Percentiles rank a stretch among this genome's conserved stretches.
Evolutionary conservation across 2,888 invertebrate species (phyloP).

Genomic region (Drosophila cracens): DNA sequence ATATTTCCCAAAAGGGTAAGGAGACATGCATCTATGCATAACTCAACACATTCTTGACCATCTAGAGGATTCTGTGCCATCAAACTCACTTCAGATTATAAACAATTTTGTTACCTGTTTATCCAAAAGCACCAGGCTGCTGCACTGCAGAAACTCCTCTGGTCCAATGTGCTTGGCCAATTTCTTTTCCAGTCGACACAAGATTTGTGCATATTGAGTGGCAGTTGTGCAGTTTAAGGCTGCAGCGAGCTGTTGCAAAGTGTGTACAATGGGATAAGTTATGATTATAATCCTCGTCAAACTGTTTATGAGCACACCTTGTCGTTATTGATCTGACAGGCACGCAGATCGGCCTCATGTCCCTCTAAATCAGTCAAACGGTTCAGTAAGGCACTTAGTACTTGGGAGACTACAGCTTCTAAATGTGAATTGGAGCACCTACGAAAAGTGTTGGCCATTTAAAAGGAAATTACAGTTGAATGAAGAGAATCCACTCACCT

Average conservation of each 20-base stretch:
- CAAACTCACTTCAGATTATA: neutral
- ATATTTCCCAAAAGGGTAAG: neutral
- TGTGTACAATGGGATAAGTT: neutral
- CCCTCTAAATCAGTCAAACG: conserved; percentile 85
- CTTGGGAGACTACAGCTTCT: conserved; percentile 84
- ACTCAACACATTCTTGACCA: neutral
- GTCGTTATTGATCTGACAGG: conserved; percentile 83
- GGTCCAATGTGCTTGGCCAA: conserved; percentile 85
- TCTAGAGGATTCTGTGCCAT: neutral
- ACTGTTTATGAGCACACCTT: conserved; percentile 66
- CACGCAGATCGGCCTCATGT: conserved; percentile 85
- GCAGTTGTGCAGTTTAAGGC: conserved; percentile 81
- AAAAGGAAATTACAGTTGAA: no score
- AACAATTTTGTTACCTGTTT: conserved; percentile 78
- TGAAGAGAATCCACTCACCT: conserved; percentile 69
- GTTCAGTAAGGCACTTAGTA: conserved; percentile 86
- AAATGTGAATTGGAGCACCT: conserved; percentile 84
- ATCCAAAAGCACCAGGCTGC: conserved; percentile 83
- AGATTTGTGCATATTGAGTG: conserved; percentile 84
- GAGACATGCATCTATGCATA: neutral
- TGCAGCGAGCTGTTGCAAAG: conserved; percentile 30
- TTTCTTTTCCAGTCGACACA: conserved; percentile 84
- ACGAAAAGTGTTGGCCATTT: no score
- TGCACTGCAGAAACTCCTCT: conserved; percentile 85
- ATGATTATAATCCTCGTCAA: neutral